A percentile compares a stretch with the other conserved stretches of the same genome.
phyloP scores from a whole-genome alignment of 2,888 invertebrate genomes.

The Tyria jacobaeae region DNA sequence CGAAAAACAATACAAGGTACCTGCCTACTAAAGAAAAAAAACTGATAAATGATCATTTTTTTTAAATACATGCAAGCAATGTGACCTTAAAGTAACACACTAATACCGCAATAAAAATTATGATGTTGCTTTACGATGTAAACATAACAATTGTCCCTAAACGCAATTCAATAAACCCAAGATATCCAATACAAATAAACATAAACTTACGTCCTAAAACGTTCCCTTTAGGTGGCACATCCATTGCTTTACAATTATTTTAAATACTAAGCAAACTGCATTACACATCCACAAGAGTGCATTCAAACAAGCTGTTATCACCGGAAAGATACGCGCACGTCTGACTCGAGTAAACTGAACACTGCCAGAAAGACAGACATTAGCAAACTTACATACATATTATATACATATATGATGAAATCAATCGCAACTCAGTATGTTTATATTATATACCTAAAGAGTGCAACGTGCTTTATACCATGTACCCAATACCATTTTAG shows the following conservation, averaged over 20 bases:
- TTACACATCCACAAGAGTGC: background rate
- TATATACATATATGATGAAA: conserved; percentile 4
- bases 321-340: background rate
- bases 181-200: too few species aligned
- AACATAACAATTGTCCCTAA: too few species aligned
- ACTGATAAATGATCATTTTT: too few species aligned
- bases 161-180: too few species aligned
- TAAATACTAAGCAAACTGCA: too few species aligned
- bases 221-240: conserved; percentile 80
- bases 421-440: background rate
- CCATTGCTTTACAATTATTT: conserved; percentile 2
- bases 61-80: too few species aligned
- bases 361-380: background rate
- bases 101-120: too few species aligned
- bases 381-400: background rate
- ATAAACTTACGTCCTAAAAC: conserved; percentile 86
- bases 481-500: background rate
- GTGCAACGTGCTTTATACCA: conserved; percentile 6
- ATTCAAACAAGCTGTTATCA: background rate
- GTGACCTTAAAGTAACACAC: too few species aligned
- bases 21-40: too few species aligned
- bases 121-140: too few species aligned
- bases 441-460: background rate
- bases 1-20: too few species aligned
- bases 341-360: conserved; percentile 10